Conservation (phyloP, 2,888 invertebrate genomes). For the Pocota personata region DNA sequence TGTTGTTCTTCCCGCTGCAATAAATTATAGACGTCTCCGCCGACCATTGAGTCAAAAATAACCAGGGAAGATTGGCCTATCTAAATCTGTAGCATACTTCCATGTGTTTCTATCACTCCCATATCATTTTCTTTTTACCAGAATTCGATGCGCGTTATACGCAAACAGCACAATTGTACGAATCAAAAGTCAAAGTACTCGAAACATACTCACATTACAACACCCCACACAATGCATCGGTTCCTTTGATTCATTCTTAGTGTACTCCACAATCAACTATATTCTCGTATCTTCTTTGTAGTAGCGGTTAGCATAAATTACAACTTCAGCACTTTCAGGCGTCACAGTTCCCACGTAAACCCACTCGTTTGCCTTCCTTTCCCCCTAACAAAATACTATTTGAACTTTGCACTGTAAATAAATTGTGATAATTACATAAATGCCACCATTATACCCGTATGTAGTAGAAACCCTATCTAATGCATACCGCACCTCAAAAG, state of each 20-base stretch:
- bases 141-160: too few species aligned
- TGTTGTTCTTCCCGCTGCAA: too few species aligned
- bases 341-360: slow-evolving; percentile 3
- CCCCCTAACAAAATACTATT: neutral
- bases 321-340: slow-evolving; percentile 2
- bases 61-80: too few species aligned
- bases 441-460: neutral
- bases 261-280: neutral
- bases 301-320: neutral
- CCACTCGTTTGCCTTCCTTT: slow-evolving; percentile 1
- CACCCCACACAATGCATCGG: too few species aligned
- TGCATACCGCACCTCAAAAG: slow-evolving; percentile 55
- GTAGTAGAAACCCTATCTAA: slow-evolving; percentile 1
- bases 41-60: too few species aligned
- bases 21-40: too few species aligned
- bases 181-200: neutral
- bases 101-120: too few species aligned
- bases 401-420: slow-evolving; percentile 43
- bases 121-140: too few species aligned
- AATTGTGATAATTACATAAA: slow-evolving; percentile 43
- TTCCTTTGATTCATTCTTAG: neutral
- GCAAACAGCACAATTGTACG: neutral
- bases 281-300: neutral
- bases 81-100: too few species aligned
- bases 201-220: neutral